These are phyloP conservation scores for Sicus ferrugineus DNA, from an alignment of 2,888 invertebrate species.

Conservation along the genomic window DNA sequence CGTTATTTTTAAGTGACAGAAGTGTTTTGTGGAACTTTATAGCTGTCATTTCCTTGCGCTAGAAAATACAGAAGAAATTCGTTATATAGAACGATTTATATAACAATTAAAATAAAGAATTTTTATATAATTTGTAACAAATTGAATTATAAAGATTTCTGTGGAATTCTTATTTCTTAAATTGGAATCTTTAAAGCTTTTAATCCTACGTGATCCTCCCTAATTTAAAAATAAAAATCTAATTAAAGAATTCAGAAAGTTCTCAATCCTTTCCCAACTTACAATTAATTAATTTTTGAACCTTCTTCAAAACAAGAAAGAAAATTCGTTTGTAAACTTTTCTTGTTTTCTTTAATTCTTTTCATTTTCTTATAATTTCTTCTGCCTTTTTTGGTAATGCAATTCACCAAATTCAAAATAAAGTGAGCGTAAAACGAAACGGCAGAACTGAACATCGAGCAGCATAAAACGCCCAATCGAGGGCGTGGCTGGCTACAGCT, in stretches of 20 bases:
- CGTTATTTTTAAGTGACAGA: not conserved
- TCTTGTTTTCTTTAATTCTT: not conserved
- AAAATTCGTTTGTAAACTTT: not conserved
- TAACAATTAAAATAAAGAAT: too few relatives aligned
- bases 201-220: too few relatives aligned
- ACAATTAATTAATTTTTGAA: not conserved
- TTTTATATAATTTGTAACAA: too few relatives aligned
- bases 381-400: conserved; percentile 4
- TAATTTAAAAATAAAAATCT: too few relatives aligned
- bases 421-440: not conserved
- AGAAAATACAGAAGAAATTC: too few relatives aligned
- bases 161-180: too few relatives aligned
- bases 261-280: too few relatives aligned
- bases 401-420: not conserved
- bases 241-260: too few relatives aligned
- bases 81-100: too few relatives aligned
- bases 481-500: not conserved
- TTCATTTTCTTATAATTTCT: not conserved
- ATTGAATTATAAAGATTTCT: too few relatives aligned
- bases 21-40: not conserved
- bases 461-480: not conserved
- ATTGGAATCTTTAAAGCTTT: too few relatives aligned
- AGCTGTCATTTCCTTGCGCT: too few relatives aligned
- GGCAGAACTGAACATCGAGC: not conserved
- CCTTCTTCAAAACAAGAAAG: not conserved